Percentiles rank a stretch among this genome's conserved stretches.
These are phyloP conservation scores for Aldrovandia affinis DNA, from an alignment of 2,797 vertebrate species.

Conservation along the genomic window DNA sequence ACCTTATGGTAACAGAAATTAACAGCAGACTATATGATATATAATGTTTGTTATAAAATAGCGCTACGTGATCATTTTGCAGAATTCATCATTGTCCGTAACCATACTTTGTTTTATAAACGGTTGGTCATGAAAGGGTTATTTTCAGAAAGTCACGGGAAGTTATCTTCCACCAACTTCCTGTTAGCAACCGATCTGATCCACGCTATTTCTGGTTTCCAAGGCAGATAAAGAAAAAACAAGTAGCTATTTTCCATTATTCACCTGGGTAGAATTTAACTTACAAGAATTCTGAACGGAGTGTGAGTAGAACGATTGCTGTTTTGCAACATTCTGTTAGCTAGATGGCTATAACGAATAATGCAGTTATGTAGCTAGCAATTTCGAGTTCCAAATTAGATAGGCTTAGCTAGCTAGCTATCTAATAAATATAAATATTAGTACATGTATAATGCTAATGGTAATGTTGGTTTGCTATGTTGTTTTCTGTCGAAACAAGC, in stretches of 20 bases:
- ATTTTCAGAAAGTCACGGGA: constrained; percentile 17
- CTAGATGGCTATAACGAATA: background rate
- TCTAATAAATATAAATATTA: too few species aligned
- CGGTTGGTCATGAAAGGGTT: background rate
- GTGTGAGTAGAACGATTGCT: background rate
- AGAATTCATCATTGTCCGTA: background rate
- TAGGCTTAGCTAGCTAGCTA: background rate
- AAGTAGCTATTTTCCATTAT: background rate
- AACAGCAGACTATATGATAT: background rate
- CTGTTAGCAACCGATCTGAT: constrained; percentile 67
- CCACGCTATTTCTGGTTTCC: constrained; percentile 59
- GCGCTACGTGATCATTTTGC: background rate
- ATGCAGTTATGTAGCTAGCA: background rate
- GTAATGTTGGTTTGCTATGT: background rate
- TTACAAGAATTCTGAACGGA: background rate
- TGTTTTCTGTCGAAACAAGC: background rate
- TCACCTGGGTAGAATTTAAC: background rate
- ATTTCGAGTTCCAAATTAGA: background rate
- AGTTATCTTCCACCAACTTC: constrained; percentile 50
- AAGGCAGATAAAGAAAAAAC: constrained; percentile 44
- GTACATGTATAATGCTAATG: background rate
- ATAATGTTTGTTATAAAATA: background rate
- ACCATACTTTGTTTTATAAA: background rate
- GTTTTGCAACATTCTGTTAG: background rate
- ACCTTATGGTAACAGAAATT: background rate